A percentile compares a stretch with the other conserved stretches of the same genome.
These are phyloP conservation scores for Clunio marinus DNA, from an alignment of 2,888 invertebrate genomes.

Conservation along the genomic window DNA sequence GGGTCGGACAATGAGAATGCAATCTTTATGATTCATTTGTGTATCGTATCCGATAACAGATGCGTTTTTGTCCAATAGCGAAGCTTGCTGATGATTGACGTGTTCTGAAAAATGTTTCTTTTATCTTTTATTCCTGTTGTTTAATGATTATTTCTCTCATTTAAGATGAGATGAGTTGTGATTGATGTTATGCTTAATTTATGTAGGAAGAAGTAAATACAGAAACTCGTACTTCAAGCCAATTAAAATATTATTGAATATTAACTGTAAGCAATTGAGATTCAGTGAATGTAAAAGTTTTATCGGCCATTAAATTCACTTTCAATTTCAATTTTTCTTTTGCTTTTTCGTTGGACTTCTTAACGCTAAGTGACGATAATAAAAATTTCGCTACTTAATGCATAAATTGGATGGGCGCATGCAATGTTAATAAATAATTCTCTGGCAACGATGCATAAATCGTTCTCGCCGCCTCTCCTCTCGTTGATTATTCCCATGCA, in stretches of 20 bases:
- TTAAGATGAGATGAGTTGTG: too few relatives aligned
- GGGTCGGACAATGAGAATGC: too few relatives aligned
- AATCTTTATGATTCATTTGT: neutral
- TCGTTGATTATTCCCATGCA: neutral
- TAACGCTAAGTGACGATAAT: neutral
- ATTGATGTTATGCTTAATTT: too few relatives aligned
- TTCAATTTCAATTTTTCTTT: neutral
- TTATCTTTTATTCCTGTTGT: too few relatives aligned
- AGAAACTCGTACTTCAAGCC: too few relatives aligned
- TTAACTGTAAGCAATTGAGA: too few relatives aligned
- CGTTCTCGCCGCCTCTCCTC: neutral
- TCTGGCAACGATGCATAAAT: slow-evolving; percentile 4
- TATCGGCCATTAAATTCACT: neutral
- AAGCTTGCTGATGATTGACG: neutral
- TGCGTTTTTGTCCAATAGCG: neutral
- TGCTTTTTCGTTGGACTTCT: neutral
- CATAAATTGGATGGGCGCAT: neutral
- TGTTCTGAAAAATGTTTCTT: too few relatives aligned
- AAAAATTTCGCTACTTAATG: neutral
- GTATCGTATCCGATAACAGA: neutral
- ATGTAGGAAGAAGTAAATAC: too few relatives aligned
- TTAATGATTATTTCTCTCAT: too few relatives aligned
- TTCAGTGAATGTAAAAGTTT: neutral
- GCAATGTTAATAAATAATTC: neutral
- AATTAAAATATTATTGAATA: too few relatives aligned